Conservation (phyloP, 1,140 invertebrate species). For the Teleopsis dalmanni region DNA sequence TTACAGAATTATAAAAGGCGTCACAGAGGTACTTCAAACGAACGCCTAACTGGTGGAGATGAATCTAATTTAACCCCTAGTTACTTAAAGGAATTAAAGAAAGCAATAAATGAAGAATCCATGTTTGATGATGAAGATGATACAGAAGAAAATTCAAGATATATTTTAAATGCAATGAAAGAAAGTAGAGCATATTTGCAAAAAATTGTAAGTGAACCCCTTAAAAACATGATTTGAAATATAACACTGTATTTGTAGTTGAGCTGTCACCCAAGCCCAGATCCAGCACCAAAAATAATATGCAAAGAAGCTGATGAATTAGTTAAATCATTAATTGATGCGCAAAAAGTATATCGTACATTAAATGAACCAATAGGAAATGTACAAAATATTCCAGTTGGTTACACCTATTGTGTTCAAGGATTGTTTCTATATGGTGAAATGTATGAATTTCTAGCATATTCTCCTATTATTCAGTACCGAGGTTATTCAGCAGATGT, state of each 20-base stretch:
- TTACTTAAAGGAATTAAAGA: too few species aligned
- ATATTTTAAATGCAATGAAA: conserved; percentile 19
- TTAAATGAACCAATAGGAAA: conserved; percentile 5
- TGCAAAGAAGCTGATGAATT: not conserved
- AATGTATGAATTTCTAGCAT: conserved; percentile 11
- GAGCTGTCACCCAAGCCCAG: too few species aligned
- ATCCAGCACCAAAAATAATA: not conserved
- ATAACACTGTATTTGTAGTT: too few species aligned
- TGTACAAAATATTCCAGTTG: conserved; percentile 2
- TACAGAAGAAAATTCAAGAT: conserved; percentile 1
- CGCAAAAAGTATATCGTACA: conserved; percentile 10
- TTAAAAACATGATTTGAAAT: too few species aligned
- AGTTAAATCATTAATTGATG: not conserved
- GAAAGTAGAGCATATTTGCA: conserved; percentile 24
- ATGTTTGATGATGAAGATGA: too few species aligned
- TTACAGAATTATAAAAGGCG: too few species aligned
- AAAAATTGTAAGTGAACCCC: too few species aligned
- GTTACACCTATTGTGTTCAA: conserved; percentile 9
- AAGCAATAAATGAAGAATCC: too few species aligned
- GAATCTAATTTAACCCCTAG: too few species aligned
- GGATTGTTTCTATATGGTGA: conserved; percentile 7
- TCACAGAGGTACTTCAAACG: too few species aligned
- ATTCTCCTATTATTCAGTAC: conserved; percentile 11
- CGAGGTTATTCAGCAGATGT: conserved; percentile 3
- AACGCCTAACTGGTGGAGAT: too few species aligned